A percentile compares a stretch with the other conserved stretches of the same genome.
These are phyloP conservation scores for Patella depressa DNA, from an alignment of 2,888 invertebrate species.

Conservation along the genomic window DNA sequence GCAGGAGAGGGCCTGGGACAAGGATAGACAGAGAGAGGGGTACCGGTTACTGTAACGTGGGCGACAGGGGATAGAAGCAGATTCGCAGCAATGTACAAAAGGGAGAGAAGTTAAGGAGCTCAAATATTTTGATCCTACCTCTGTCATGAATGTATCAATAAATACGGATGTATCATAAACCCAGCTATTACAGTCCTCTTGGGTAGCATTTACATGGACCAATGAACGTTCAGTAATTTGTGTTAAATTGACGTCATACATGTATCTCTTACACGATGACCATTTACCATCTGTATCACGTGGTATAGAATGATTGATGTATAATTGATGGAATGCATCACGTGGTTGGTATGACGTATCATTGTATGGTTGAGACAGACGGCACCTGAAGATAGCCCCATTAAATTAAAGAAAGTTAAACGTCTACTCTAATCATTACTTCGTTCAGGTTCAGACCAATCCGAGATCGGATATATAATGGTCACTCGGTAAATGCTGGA, in stretches of 20 bases:
- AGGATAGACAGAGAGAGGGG: too few species aligned
- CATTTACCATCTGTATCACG: background rate
- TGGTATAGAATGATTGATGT: conserved; percentile 5
- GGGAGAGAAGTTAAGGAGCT: too few species aligned
- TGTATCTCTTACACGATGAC: background rate
- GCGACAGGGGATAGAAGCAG: too few species aligned
- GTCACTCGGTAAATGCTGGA: too few species aligned
- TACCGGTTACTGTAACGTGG: too few species aligned
- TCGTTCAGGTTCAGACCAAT: too few species aligned
- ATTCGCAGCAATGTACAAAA: too few species aligned
- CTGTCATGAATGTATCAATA: conserved; percentile 12
- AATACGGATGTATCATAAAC: conserved; percentile 18
- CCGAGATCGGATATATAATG: too few species aligned
- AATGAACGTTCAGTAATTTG: background rate
- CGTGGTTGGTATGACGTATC: background rate
- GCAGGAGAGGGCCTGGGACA: too few species aligned
- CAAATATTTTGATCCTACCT: conserved; percentile 5
- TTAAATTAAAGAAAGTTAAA: too few species aligned
- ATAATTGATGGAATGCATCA: background rate
- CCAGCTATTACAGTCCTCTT: conserved; percentile 4
- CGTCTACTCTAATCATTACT: too few species aligned
- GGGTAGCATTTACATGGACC: background rate
- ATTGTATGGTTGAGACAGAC: background rate
- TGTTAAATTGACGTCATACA: background rate
- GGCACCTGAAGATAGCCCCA: background rate